Conservation (phyloP, 2,113 vertebrate genomes). For the Calidris pygmaea region DNA sequence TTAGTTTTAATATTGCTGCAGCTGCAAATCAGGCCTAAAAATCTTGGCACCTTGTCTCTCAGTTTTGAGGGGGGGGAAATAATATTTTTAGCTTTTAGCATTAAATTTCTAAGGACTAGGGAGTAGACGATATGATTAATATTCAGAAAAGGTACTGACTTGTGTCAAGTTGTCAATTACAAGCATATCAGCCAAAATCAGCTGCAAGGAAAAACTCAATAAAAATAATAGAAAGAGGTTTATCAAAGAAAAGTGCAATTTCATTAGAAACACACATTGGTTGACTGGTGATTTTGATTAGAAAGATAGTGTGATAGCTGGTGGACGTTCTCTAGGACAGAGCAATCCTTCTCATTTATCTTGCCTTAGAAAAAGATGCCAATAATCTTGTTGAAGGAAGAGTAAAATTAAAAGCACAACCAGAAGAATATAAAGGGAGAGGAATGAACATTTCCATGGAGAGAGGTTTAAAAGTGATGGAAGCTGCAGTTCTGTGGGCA, state of each 20-base stretch:
- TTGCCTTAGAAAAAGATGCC: background rate
- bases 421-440: background rate
- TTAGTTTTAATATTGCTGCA: background rate
- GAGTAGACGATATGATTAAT: background rate
- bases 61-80: background rate
- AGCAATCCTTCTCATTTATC: background rate
- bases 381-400: background rate
- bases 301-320: slow-evolving; percentile 18
- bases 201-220: background rate
- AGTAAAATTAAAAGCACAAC: background rate
- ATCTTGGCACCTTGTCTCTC: background rate
- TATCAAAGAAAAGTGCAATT: slow-evolving; percentile 23
- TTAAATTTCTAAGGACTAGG: background rate
- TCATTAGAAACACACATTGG: background rate
- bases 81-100: background rate
- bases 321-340: slow-evolving; percentile 8
- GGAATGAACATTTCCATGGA: background rate
- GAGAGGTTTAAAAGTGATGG: background rate
- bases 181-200: slow-evolving; percentile 31
- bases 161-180: slow-evolving; percentile 27
- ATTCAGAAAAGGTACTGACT: background rate
- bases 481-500: background rate
- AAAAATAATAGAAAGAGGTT: slow-evolving; percentile 38
- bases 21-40: background rate
- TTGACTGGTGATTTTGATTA: slow-evolving; percentile 21